Evolutionary conservation across 2,797 vertebrate genomes (phyloP), one percentile per base, ranked within the genome.

Genomic region (Acomys russatus): DNA sequence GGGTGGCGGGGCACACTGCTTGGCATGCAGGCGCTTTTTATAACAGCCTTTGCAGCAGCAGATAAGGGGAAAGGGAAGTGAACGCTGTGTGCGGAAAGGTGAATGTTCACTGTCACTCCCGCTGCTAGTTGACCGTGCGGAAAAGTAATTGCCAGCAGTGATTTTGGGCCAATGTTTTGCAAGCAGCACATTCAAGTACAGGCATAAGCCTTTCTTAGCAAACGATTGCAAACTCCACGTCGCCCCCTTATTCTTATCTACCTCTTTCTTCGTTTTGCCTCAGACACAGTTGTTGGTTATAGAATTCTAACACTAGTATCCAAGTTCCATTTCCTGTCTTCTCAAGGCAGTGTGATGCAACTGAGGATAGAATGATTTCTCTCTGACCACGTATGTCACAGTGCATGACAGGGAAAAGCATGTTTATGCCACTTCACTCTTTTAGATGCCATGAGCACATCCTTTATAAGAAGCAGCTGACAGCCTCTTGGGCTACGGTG

Each of bases 291-390:
- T 93, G 94, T 96, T 96, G 56, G 66, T 68, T 64, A 77, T 44
- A 94, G 96, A 93, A 97, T 97, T 87, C 96, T 92, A 94, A 91
- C 93, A 63, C 33, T 64, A 97, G 94, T 91, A 80, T 70, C 92
- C 92, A 56, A 95, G 94, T 78, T 92, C 59, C 15, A 35, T 94
- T 92, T 89, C 73, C 84, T 88, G 35, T 89, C 14, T 51, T 93
- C 77, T 68, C 73, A 89, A 91, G n/a, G 68, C 91, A 92, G 79
- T 94, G 68, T 96, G 88, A 85, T 96, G 94, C 77, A 96, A 90
- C 79, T 92, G 61, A 82, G 54, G 96, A 85, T 59, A 87, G 79
- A 94, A 86, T 91, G 79, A 83, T 70, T 94, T 91, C 54, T 91
- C 97, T 92, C 71, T 77, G 95, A 51, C 70, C 51, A 33, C 1